phyloP scores from a whole-genome alignment of 2,888 invertebrate species.

The Rhimphoctona megacephalus region DNA sequence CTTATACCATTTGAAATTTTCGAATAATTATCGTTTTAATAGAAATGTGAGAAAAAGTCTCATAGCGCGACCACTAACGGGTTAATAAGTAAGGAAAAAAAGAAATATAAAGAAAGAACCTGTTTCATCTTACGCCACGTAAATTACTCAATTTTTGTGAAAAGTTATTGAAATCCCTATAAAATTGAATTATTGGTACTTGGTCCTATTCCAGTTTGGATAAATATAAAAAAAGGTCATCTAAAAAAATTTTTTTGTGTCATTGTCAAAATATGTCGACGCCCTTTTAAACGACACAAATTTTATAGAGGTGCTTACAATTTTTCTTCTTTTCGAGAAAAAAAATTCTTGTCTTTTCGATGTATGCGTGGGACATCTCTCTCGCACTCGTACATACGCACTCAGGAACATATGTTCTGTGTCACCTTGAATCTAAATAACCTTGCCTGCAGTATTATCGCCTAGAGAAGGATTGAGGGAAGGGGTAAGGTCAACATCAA shows the following conservation, averaged over 20 bases:
- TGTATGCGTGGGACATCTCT: not conserved
- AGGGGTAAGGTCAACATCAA: not conserved
- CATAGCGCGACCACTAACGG: too few relatives aligned
- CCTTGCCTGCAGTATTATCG: not conserved
- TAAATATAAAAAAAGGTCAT: not conserved
- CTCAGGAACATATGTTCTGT: not conserved
- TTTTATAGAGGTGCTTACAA: not conserved
- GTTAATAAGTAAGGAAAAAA: not conserved
- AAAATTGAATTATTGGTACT: not conserved
- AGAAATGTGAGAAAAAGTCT: too few relatives aligned
- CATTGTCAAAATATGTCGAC: not conserved
- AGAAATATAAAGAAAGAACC: not conserved
- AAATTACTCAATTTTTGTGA: not conserved
- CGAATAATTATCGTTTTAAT: too few relatives aligned
- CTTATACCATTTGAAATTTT: too few relatives aligned
- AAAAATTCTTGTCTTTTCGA: not conserved
- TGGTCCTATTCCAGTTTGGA: too few relatives aligned
- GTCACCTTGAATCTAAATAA: not conserved
- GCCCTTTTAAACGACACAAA: not conserved
- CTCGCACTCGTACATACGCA: not conserved
- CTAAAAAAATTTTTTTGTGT: not conserved
- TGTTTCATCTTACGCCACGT: not conserved
- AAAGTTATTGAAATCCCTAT: not conserved
- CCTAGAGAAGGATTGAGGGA: not conserved
- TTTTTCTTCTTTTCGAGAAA: not conserved